phyloP scores from a whole-genome alignment of 2,797 vertebrate genomes.

The Acipenser transmontanus region DNA sequence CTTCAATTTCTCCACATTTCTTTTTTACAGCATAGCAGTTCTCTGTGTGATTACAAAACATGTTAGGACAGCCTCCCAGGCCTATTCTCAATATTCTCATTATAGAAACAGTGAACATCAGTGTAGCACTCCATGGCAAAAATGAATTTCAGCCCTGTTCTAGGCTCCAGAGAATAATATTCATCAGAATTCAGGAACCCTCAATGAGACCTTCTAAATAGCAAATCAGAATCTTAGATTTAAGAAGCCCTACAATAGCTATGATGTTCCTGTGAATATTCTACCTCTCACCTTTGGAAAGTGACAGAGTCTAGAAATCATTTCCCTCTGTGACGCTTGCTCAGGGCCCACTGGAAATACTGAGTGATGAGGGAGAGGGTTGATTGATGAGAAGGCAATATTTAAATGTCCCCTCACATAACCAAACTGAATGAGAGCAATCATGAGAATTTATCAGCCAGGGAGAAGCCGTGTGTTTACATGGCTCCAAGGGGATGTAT shows the following conservation, averaged over 20 bases:
- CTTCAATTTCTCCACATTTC: too few species aligned
- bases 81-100: too few species aligned
- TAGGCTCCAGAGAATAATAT: too few species aligned
- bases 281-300: slow-evolving; percentile 42
- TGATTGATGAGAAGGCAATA: slow-evolving; percentile 48
- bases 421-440: slow-evolving; percentile 45
- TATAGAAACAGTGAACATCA: too few species aligned
- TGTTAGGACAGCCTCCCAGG: too few species aligned
- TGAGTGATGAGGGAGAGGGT: slow-evolving; percentile 31
- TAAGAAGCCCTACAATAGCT: slow-evolving; percentile 3
- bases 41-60: too few species aligned
- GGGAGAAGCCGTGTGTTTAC: slow-evolving; percentile 38
- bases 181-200: slow-evolving; percentile 3
- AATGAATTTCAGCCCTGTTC: too few species aligned
- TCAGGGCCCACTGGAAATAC: slow-evolving; percentile 16
- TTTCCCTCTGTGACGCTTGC: slow-evolving; percentile 34
- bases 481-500: slow-evolving; percentile 34
- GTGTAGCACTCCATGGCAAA: too few species aligned
- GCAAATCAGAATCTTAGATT: slow-evolving; percentile 3
- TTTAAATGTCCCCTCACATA: slow-evolving; percentile 43
- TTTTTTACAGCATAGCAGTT: too few species aligned
- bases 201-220: slow-evolving; percentile 1
- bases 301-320: slow-evolving; percentile 38
- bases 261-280: slow-evolving; percentile 37
- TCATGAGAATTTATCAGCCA: slow-evolving; percentile 49